Evolutionary conservation across 1,140 invertebrate species (phyloP), one percentile per base, ranked within the genome.

Genomic region (Drosophila equinoxialis): DNA sequence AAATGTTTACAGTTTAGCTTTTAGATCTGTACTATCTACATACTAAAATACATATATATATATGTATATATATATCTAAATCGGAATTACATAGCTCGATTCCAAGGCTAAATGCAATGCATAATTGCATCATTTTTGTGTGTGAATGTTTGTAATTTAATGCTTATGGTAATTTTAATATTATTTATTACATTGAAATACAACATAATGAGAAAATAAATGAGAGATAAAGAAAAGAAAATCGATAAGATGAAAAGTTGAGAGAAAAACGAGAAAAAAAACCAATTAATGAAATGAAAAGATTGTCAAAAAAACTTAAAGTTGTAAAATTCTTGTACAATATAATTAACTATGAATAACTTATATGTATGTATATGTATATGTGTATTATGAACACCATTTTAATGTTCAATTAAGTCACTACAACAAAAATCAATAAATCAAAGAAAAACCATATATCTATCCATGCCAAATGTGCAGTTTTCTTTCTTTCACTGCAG

Each of bases 331-430:
- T 84, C 64, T 83, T 89, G 84, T 89, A 89, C 45, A 87, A 79
- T 57, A 71, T 57, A 63, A 26, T 30, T 68, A 63, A 41, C n/a
- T 65, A 64, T 63, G 63, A 72, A 67, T 71, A 75, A 64, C 77
- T 35, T 76, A 81, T 77, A 70, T 61, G 57, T 68, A 71, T 61
- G 62, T 65, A 74, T 70, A 58, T 62, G 72, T 83, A 78, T 79
- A 77, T 68, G 83, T 84, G 82, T 84, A 87, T 89, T 89, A 81
- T 78, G 83, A 82, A 87, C 83, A 87, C 64, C 71, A 79, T 86
- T 89, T 89, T 84, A 83, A 84, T 80, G 84, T 89, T 89, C 84
- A 89, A 26, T 89, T 89, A 89, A 89, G 84, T 89, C 84, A 89
- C 84, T 84, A 82, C 82, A 76, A 80, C 73, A 75, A 51, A 76